Conservation (phyloP, 2,797 vertebrate genomes). For the Pseudochirops corinnae region DNA sequence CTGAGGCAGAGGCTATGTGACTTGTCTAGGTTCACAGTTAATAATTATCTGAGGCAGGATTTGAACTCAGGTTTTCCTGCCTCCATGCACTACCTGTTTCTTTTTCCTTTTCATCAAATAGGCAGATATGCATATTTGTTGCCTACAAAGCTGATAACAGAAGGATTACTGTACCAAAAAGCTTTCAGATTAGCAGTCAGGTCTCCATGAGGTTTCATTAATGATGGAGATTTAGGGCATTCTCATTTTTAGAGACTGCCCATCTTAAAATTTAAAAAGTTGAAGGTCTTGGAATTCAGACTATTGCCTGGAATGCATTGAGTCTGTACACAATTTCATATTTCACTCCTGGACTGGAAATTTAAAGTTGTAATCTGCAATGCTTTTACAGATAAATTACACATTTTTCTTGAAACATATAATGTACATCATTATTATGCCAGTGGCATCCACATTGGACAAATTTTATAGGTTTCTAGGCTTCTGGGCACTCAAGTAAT, state of each 20-base stretch:
- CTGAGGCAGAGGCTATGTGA: not conserved
- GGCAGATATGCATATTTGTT: not conserved
- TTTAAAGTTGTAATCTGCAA: not conserved
- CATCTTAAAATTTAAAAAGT: slow-evolving; percentile 5
- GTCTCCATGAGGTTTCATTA: not conserved
- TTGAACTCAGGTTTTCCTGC: slow-evolving; percentile 1
- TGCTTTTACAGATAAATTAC: not conserved
- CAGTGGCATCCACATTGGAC: not conserved
- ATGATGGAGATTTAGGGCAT: not conserved
- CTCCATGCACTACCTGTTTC: not conserved
- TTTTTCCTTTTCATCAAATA: not conserved
- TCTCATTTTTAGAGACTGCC: not conserved
- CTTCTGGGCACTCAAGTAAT: not conserved
- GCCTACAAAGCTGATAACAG: not conserved
- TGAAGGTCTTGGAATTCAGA: not conserved
- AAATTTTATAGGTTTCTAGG: not conserved
- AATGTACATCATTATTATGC: not conserved
- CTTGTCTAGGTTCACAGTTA: not conserved
- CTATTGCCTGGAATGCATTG: not conserved
- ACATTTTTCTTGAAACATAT: not conserved
- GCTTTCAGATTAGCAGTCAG: not conserved
- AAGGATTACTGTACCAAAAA: not conserved
- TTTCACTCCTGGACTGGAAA: not conserved
- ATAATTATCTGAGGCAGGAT: slow-evolving; percentile 40
- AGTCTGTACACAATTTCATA: not conserved